phyloP scores from a whole-genome alignment of 2,888 invertebrate genomes.

The Pyrrhosoma nymphula region DNA sequence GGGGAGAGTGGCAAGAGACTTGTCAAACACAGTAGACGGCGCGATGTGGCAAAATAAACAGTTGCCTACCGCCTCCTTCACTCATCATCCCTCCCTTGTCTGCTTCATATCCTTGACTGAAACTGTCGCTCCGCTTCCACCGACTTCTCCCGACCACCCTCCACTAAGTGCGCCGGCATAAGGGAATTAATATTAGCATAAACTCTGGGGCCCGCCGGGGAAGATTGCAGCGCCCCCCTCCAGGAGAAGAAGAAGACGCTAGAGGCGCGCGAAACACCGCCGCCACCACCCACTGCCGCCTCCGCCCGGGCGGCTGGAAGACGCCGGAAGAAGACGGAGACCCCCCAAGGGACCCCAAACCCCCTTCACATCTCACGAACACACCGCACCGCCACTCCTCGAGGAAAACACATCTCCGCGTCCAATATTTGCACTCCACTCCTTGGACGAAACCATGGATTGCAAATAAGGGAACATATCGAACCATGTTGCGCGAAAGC shows the following conservation, averaged over 20 bases:
- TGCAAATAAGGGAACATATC: background rate
- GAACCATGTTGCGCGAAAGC: too few relatives aligned
- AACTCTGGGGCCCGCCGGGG: background rate
- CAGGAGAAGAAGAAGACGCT: background rate
- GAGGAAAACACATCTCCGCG: background rate
- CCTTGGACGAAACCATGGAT: background rate
- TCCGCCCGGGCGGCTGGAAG: background rate
- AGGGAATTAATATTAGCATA: conserved; percentile 47
- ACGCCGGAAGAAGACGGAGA: background rate
- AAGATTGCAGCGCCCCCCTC: background rate
- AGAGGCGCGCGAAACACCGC: background rate
- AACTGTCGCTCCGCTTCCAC: background rate
- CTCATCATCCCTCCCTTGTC: background rate
- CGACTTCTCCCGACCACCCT: background rate
- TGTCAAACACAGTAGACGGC: conserved; percentile 17
- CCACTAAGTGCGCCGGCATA: background rate
- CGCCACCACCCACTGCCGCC: too few relatives aligned
- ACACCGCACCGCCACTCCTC: background rate
- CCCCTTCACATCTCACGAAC: background rate
- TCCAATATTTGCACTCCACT: background rate
- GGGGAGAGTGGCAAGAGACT: background rate
- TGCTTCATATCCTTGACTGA: background rate
- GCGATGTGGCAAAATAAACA: conserved; percentile 45
- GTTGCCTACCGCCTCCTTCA: background rate
- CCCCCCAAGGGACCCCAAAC: background rate